Conservation (phyloP, 2,888 invertebrate genomes). For the Drosophila suboccidentalis region DNA sequence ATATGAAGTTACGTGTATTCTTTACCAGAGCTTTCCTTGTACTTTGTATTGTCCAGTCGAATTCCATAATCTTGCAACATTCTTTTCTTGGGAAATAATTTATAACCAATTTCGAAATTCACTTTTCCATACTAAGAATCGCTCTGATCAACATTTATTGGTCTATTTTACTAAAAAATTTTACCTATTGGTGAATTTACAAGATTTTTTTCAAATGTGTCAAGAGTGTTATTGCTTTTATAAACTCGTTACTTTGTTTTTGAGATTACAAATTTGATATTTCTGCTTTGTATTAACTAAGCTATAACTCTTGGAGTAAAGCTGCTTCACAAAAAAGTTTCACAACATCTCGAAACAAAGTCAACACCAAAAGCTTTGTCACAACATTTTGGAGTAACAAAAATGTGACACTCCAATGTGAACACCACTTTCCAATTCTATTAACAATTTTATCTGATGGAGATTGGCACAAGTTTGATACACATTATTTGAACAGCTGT, state of each 20-base stretch:
- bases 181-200: neutral
- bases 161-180: neutral
- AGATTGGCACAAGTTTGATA: no score
- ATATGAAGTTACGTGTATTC: neutral
- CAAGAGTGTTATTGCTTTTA: neutral
- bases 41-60: neutral
- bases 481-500: no score
- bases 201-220: neutral
- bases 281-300: no score
- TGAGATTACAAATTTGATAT: no score
- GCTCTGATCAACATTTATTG: neutral
- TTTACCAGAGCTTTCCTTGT: conserved; percentile 7
- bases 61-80: conserved; percentile 4
- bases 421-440: no score
- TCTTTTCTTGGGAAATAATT: neutral
- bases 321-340: no score
- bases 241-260: neutral
- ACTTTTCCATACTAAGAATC: neutral
- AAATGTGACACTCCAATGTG: no score
- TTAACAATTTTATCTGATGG: no score
- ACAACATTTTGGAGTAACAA: no score
- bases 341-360: no score
- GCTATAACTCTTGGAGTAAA: no score
- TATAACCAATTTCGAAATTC: neutral
- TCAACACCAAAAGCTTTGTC: no score